Evolutionary conservation across 2,113 vertebrate genomes (phyloP), one percentile per base, ranked within the genome.

Genomic region (Rhinichthys klamathensis): DNA sequence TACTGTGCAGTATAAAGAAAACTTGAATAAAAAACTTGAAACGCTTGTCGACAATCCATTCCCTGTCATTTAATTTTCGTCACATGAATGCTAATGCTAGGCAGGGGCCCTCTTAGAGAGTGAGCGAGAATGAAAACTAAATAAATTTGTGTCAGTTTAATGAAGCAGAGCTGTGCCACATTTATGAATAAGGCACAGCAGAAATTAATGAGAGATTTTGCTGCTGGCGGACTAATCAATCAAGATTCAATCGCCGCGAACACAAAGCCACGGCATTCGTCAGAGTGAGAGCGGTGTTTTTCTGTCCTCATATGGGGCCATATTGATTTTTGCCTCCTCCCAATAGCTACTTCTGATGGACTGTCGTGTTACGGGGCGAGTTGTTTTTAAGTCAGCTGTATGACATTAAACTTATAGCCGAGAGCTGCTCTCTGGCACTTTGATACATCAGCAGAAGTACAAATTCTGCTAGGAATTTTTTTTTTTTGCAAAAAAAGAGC

Each of bases 261-360:
- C 77, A 87, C 79, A 83, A 16, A 85, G 38, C 69, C 41, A 25
- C 11, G 73, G 82, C 15, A 35, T 89, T 85, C 78, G 69, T 88
- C 88, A 90, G 75, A 84, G 54, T 30, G 46, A 90, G 75, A 83
- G 54, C 41, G 49, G 30, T 44, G 41, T 86, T 86, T 81, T 77
- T 83, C 85, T 85, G 85, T 63, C 74, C 78, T 75, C 49, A 72
- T 85, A 86, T 89, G 84, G 54, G 80, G 70, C 16, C 2, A 13
- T 89, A 89, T 90, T 85, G 87, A 90, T 89, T 88, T 86, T 86
- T 32, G 61, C 77, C 79, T 82, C 75, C 56, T 84, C 82, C 73
- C 78, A 63, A 72, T 56, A 84, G 84, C 84, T 76, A 78, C 80
- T 85, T 76, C 82, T 87, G 87, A 88, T 84, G 63, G 76, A 86